A percentile compares a stretch with the other conserved stretches of the same genome.
Conservation (phyloP, 2,113 vertebrate species). For the Caloenas nicobarica region DNA sequence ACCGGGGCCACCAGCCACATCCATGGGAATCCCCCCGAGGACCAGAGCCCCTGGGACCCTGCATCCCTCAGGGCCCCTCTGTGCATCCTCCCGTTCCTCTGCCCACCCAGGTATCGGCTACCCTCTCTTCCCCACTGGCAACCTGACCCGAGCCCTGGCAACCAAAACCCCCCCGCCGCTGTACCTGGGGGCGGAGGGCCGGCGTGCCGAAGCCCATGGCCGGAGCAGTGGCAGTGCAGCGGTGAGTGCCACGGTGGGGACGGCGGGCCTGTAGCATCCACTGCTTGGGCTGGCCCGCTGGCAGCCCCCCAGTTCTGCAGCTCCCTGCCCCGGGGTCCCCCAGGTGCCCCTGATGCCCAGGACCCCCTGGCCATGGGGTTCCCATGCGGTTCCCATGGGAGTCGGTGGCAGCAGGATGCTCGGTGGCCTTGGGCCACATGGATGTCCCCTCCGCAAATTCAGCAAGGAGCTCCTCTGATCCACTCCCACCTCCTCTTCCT, state of each 20-base stretch:
- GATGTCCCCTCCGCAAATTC: background rate
- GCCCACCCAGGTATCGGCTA: slow-evolving; percentile 79
- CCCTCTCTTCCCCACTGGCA: slow-evolving; percentile 81
- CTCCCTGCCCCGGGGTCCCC: background rate
- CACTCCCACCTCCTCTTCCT: background rate
- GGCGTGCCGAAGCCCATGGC: slow-evolving; percentile 71
- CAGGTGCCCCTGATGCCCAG: background rate
- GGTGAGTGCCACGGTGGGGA: slow-evolving; percentile 66
- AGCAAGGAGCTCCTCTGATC: fast-evolving
- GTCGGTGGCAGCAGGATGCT: background rate
- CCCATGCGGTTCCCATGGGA: background rate
- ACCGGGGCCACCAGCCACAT: background rate
- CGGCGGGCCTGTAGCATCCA: fast-evolving
- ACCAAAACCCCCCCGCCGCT: slow-evolving; percentile 83
- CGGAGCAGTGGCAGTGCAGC: slow-evolving; percentile 64
- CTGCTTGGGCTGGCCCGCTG: background rate
- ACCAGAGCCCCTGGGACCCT: fast-evolving
- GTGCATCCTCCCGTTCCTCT: background rate
- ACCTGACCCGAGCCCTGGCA: slow-evolving; percentile 78
- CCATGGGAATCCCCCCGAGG: no score
- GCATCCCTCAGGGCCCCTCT: fast-evolving
- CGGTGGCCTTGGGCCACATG: fast-evolving
- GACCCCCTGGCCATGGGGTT: background rate
- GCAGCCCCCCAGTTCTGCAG: background rate
- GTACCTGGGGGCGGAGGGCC: slow-evolving; percentile 76